Conservation (phyloP, 2,113 vertebrate genomes). For the Rattus norvegicus region DNA sequence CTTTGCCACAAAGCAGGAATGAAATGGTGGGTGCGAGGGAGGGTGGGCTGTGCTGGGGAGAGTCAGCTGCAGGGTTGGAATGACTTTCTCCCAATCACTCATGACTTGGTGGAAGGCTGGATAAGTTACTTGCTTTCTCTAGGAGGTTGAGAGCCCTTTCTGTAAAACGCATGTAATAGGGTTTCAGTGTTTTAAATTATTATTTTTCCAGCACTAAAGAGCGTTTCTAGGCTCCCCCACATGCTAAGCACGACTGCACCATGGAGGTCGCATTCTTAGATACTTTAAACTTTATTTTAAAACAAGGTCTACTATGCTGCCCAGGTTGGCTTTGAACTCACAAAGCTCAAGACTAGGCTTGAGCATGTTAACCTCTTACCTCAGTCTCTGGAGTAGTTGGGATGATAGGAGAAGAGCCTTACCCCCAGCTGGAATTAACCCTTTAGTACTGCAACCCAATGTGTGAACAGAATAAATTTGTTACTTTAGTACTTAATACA, state of each 20-base stretch:
- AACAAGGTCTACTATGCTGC: neutral
- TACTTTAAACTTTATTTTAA: neutral
- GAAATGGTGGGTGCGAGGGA: no score
- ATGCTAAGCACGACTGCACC: neutral
- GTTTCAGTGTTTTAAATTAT: neutral
- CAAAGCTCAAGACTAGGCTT: neutral
- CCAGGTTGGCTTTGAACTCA: neutral
- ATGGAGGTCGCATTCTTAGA: neutral
- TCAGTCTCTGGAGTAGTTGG: neutral
- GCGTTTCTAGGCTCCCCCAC: no score
- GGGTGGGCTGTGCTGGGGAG: rapidly evolving
- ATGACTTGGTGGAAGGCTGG: rapidly evolving
- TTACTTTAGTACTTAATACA: neutral
- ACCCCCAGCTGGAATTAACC: neutral
- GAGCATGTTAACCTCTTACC: neutral
- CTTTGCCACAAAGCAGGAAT: neutral
- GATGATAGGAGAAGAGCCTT: neutral
- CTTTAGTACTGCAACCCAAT: neutral
- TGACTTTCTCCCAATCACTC: neutral
- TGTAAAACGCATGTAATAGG: neutral
- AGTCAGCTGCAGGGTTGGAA: rapidly evolving
- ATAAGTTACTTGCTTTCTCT: neutral
- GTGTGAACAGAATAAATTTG: neutral
- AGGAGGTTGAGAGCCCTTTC: neutral
- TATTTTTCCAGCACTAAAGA: neutral